Evolutionary conservation across 2,888 invertebrate species (phyloP).

Genomic region (Macaria liturata): DNA sequence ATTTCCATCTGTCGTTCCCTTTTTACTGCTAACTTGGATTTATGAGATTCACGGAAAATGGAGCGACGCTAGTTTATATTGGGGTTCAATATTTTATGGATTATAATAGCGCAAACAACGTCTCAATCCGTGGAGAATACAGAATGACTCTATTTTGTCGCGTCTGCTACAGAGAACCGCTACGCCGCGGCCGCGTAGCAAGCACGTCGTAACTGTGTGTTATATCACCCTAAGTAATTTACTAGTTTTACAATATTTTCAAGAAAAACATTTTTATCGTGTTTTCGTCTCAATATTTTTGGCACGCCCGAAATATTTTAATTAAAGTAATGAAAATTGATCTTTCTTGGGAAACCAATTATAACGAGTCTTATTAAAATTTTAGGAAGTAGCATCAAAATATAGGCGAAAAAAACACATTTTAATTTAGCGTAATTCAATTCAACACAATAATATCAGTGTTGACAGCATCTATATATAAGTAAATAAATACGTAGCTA

Average conservation of each 20-base stretch:
- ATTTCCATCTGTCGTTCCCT: slow-evolving; percentile 8
- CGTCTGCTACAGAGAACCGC: slow-evolving; percentile 15
- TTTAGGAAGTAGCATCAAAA: background rate
- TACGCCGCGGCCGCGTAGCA: slow-evolving; percentile 19
- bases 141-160: background rate
- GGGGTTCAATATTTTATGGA: slow-evolving; percentile 5
- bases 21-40: slow-evolving; percentile 12
- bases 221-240: slow-evolving; percentile 1
- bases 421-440: too few relatives aligned
- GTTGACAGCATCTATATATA: too few relatives aligned
- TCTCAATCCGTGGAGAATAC: slow-evolving; percentile 3
- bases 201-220: slow-evolving; percentile 18
- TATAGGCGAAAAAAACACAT: too few relatives aligned
- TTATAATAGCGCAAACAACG: background rate
- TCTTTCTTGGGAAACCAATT: slow-evolving; percentile 20
- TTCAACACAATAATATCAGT: too few relatives aligned
- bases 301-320: slow-evolving; percentile 16
- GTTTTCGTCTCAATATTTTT: slow-evolving; percentile 6
- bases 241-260: slow-evolving; percentile 9
- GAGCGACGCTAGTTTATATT: background rate
- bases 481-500: too few relatives aligned
- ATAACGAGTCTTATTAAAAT: slow-evolving; percentile 14
- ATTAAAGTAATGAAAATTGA: slow-evolving; percentile 22
- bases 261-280: slow-evolving; percentile 14
- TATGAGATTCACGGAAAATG: slow-evolving; percentile 3